phyloP scores from a whole-genome alignment of 2,113 vertebrate species.

The Bufo bufo region DNA sequence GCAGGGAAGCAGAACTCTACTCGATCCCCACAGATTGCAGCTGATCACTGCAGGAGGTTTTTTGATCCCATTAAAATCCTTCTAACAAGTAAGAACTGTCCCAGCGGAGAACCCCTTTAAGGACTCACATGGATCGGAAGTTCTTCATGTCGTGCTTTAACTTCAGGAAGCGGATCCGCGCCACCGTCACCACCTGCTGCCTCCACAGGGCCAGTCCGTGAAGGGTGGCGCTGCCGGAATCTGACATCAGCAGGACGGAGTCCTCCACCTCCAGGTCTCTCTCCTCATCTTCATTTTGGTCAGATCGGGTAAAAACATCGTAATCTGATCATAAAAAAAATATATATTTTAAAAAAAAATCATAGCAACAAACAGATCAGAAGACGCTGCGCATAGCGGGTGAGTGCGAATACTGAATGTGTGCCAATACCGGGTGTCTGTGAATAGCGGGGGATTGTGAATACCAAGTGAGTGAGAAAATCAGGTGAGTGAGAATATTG shows the following conservation, averaged over 20 bases:
- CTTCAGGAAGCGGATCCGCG: slow-evolving; percentile 84
- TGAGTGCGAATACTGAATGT: too few relatives aligned
- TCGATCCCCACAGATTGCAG: too few relatives aligned
- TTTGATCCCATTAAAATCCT: too few relatives aligned
- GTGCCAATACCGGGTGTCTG: too few relatives aligned
- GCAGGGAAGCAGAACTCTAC: too few relatives aligned
- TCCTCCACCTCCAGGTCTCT: slow-evolving; percentile 71
- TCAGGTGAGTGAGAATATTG: too few relatives aligned
- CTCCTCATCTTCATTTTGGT: slow-evolving; percentile 66
- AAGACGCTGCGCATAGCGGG: too few relatives aligned
- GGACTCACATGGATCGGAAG: slow-evolving; percentile 67
- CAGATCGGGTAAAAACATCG: slow-evolving; percentile 67
- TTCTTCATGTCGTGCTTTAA: slow-evolving; percentile 78
- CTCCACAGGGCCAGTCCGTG: slow-evolving; percentile 79
- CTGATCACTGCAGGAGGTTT: too few relatives aligned
- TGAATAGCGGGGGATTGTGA: too few relatives aligned
- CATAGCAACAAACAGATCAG: background rate
- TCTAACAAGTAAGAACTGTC: too few relatives aligned
- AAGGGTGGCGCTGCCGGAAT: slow-evolving; percentile 59
- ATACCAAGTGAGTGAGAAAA: too few relatives aligned
- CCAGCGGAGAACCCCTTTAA: background rate
- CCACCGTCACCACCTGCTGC: slow-evolving; percentile 83
- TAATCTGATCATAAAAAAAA: slow-evolving; percentile 68
- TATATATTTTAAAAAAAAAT: too few relatives aligned
- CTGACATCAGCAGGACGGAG: slow-evolving; percentile 65